These are phyloP conservation scores for Hydrolagus affinis DNA, from an alignment of 2,113 vertebrate genomes.

Conservation along the genomic window DNA sequence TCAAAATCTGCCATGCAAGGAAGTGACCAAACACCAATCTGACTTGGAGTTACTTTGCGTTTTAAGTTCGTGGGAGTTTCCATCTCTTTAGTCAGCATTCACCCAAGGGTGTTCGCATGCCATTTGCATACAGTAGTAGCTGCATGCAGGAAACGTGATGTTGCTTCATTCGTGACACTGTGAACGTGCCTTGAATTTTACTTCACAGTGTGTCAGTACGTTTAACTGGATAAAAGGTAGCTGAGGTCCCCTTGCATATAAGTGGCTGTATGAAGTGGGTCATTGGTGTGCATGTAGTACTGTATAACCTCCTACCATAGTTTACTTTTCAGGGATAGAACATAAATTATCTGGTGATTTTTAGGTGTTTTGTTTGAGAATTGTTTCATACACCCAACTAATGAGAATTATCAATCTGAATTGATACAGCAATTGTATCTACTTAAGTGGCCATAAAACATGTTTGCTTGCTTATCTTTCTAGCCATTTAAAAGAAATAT, in stretches of 20 bases:
- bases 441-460: too few relatives aligned
- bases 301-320: constrained; percentile 2
- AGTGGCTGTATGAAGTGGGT: background rate
- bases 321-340: constrained; percentile 18
- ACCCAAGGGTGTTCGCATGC: background rate
- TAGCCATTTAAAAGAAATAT: too few relatives aligned
- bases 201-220: background rate
- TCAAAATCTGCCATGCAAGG: background rate
- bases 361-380: background rate
- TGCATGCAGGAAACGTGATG: constrained; percentile 6
- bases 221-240: background rate
- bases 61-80: background rate
- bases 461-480: too few relatives aligned
- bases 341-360: background rate
- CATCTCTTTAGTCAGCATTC: background rate
- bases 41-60: background rate
- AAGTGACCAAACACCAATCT: background rate
- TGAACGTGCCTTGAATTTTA: background rate
- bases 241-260: background rate
- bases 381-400: background rate
- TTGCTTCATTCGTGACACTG: background rate
- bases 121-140: background rate
- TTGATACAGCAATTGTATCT: background rate
- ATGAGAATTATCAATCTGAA: background rate
- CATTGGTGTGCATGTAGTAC: background rate